Evolutionary conservation across 2,797 vertebrate genomes (phyloP).

Genomic region (Thripadectes ignobilis): DNA sequence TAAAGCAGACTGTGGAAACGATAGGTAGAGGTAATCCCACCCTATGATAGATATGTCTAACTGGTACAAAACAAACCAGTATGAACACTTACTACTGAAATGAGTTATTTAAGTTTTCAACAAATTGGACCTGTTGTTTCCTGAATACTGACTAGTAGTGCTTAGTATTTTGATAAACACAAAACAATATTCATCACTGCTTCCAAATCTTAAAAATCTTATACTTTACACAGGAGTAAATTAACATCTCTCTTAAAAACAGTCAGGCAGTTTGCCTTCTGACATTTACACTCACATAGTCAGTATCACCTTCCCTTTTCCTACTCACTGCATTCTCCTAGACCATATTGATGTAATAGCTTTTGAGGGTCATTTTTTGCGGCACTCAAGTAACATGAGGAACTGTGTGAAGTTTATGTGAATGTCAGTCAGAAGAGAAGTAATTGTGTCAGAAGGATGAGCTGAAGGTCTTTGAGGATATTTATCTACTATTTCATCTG

Average conservation of each 20-base stretch:
- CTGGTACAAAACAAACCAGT: background rate
- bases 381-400: background rate
- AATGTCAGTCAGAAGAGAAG: constrained; percentile 11
- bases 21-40: background rate
- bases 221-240: background rate
- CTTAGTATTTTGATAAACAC: background rate
- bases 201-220: background rate
- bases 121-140: background rate
- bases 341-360: background rate
- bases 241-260: background rate
- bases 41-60: background rate
- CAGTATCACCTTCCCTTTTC: background rate
- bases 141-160: background rate
- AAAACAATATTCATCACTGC: background rate
- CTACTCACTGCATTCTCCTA: background rate
- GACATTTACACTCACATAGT: background rate
- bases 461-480: constrained; percentile 15
- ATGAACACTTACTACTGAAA: background rate
- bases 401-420: background rate
- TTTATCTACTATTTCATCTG: background rate
- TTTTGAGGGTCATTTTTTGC: background rate
- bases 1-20: background rate
- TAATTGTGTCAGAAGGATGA: background rate
- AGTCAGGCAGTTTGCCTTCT: background rate
- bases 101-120: background rate